Percentiles rank a stretch among this genome's conserved stretches.
Evolutionary conservation across 2,888 invertebrate genomes (phyloP).

Genomic region (Pegoplata infirma): DNA sequence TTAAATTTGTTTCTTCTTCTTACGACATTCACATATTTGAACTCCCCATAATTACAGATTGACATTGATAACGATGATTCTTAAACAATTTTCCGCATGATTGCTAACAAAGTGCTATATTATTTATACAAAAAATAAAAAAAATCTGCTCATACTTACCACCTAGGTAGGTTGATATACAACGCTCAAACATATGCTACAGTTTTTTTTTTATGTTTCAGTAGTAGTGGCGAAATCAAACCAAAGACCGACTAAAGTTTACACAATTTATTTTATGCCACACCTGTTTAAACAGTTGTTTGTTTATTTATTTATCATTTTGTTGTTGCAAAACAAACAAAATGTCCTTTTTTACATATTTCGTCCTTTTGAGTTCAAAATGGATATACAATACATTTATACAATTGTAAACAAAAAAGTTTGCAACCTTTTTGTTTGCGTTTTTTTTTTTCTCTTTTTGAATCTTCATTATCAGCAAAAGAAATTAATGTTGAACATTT

Average conservation of each 20-base stretch:
- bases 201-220: background rate
- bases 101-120: slow-evolving; percentile 33
- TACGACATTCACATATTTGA: background rate
- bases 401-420: slow-evolving; percentile 10
- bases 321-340: background rate
- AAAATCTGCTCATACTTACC: too few relatives aligned
- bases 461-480: slow-evolving; percentile 22
- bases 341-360: background rate
- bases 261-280: background rate
- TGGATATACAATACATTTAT: background rate
- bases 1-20: background rate
- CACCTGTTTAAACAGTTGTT: slow-evolving; percentile 8
- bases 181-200: background rate
- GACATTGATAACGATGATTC: slow-evolving; percentile 16
- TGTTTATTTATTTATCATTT: background rate
- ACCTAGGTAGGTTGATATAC: too few relatives aligned
- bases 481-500: slow-evolving; percentile 22
- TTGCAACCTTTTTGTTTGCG: background rate
- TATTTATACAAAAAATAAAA: background rate
- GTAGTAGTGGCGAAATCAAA: background rate
- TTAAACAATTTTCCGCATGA: slow-evolving; percentile 45
- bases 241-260: background rate
- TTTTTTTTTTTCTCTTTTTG: too few relatives aligned
- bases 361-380: slow-evolving; percentile 3
- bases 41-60: slow-evolving; percentile 22